Conservation (phyloP, 2,888 invertebrate genomes). For the Minunthozetes semirufus region DNA sequence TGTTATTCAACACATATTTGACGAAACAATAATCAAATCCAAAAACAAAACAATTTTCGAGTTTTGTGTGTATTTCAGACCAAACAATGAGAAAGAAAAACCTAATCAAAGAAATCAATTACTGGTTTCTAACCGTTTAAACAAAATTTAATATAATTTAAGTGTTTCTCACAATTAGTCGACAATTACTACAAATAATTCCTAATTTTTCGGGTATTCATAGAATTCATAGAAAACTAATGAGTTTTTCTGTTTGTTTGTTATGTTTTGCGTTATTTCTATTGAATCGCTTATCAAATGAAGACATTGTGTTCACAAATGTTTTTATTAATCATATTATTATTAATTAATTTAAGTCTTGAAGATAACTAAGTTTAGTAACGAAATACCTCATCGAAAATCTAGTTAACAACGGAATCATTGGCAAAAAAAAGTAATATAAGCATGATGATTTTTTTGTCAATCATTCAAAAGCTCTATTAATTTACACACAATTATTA, state of each 20-base stretch:
- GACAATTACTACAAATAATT: too few relatives aligned
- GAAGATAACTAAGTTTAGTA: not conserved
- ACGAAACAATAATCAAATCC: conserved; percentile 2
- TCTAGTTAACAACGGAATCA: conserved; percentile 13
- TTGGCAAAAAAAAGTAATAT: not conserved
- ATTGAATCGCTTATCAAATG: not conserved
- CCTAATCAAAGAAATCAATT: not conserved
- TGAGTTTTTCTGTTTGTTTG: conserved; percentile 7
- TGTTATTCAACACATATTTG: not conserved
- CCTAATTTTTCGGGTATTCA: not conserved
- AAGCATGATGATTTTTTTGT: not conserved
- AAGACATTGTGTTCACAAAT: not conserved
- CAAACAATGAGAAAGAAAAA: not conserved
- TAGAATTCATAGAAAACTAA: not conserved
- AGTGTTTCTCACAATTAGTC: conserved; percentile 16
- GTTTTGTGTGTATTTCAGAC: not conserved
- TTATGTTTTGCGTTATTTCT: conserved; percentile 10
- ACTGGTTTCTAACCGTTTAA: not conserved
- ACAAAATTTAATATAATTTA: conserved; percentile 4
- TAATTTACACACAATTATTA: not conserved
- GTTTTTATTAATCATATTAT: not conserved
- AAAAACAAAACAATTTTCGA: not conserved
- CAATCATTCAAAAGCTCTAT: not conserved
- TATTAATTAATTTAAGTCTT: not conserved
- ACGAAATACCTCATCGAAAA: conserved; percentile 17